phyloP scores from a whole-genome alignment of 92 coral and sea anemone species.

The Heteractis magnifica region DNA sequence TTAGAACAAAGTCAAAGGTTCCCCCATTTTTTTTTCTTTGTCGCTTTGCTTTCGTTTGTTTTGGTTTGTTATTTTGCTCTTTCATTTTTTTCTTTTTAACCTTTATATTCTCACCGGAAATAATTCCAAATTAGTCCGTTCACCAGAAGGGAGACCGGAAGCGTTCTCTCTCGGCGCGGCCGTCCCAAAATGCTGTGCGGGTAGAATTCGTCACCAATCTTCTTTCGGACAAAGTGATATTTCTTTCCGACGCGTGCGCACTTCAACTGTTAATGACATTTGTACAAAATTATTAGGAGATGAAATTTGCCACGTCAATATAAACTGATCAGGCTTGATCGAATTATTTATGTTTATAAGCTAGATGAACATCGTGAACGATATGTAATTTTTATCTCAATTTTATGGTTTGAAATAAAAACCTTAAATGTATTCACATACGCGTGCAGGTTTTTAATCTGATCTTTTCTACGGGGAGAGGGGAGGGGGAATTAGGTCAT shows the following conservation, averaged over 20 bases:
- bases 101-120: too few species aligned
- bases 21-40: too few species aligned
- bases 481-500: too few species aligned
- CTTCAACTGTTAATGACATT: background rate
- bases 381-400: conserved; percentile 1
- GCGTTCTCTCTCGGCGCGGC: background rate
- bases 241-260: too few species aligned
- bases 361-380: background rate
- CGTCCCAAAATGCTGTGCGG: background rate
- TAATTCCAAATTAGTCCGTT: too few species aligned
- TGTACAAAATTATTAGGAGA: conserved; percentile 2
- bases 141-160: too few species aligned
- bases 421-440: background rate
- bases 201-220: background rate
- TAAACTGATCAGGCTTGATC: background rate
- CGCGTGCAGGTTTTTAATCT: background rate
- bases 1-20: too few species aligned
- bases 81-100: too few species aligned
- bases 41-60: too few species aligned
- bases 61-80: too few species aligned
- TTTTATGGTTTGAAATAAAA: conserved; percentile 3
- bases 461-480: background rate
- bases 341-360: background rate
- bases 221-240: background rate
- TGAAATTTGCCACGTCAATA: background rate